phyloP scores from a whole-genome alignment of 2,797 vertebrate genomes.

The Lepidocolaptes lacrymiger region DNA sequence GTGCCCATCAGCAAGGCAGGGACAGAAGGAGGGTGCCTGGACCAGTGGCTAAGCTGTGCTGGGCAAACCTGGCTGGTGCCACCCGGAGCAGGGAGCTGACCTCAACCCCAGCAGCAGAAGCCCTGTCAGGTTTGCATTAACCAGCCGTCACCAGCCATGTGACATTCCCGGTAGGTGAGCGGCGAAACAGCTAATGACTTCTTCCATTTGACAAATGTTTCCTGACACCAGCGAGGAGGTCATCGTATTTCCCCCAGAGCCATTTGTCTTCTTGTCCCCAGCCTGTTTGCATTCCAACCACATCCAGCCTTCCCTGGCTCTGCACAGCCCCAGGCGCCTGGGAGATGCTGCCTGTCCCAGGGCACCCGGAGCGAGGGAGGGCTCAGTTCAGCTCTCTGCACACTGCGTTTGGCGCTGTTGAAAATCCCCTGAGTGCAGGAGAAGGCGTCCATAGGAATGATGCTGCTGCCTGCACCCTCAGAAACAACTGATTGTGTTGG shows the following conservation, averaged over 20 bases:
- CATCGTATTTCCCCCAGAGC: not conserved
- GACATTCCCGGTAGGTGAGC: not conserved
- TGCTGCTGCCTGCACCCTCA: not conserved
- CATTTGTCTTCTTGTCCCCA: not conserved
- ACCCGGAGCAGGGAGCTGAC: not conserved
- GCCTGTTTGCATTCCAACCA: not conserved
- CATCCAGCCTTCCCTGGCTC: not conserved
- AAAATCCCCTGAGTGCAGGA: not conserved
- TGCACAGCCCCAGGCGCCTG: not conserved
- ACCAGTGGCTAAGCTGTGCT: not conserved
- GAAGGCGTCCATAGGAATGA: not conserved
- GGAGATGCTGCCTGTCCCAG: not conserved
- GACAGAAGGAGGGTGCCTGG: not conserved
- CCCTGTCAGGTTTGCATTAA: not conserved
- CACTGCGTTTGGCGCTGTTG: accelerated
- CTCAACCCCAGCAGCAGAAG: not conserved
- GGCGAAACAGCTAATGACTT: not conserved
- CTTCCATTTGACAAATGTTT: conserved; percentile 35
- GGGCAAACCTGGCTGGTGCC: not conserved
- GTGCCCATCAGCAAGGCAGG: not conserved
- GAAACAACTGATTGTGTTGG: not conserved
- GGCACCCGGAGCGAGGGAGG: not conserved
- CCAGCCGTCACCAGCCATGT: not conserved
- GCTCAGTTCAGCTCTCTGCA: not conserved
- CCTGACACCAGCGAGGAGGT: not conserved